phyloP scores from a whole-genome alignment of 2,113 vertebrate genomes.

The Nannobrachium achirus region DNA sequence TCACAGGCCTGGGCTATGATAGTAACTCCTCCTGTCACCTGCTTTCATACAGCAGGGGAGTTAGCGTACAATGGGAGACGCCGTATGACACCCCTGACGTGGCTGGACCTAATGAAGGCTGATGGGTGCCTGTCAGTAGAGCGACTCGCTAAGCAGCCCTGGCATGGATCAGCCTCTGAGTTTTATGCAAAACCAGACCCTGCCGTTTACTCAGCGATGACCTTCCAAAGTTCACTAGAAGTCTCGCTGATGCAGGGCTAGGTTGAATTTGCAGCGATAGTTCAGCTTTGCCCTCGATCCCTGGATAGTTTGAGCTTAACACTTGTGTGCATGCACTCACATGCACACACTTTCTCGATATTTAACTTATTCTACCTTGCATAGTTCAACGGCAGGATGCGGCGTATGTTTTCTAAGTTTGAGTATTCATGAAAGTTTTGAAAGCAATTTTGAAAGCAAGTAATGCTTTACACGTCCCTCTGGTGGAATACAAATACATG shows the following conservation, averaged over 20 bases:
- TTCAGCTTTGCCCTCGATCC: constrained; percentile 34
- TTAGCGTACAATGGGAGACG: constrained; percentile 83
- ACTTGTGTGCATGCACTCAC: background rate
- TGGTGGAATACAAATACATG: constrained; percentile 68
- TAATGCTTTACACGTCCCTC: constrained; percentile 53
- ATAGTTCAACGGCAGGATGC: constrained; percentile 63
- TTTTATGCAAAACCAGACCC: constrained; percentile 88
- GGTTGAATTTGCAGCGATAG: constrained; percentile 61
- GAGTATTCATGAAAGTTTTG: constrained; percentile 58
- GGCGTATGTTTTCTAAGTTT: constrained; percentile 46
- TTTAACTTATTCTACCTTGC: constrained; percentile 47
- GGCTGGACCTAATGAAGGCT: constrained; percentile 84
- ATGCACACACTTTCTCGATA: constrained; percentile 18
- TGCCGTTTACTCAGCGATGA: constrained; percentile 82
- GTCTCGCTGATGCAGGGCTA: constrained; percentile 47
- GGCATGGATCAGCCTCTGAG: constrained; percentile 86
- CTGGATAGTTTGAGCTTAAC: constrained; percentile 43
- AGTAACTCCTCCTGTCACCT: constrained; percentile 89
- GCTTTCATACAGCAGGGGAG: constrained; percentile 77
- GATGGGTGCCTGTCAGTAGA: constrained; percentile 85
- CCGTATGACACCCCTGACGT: constrained; percentile 87
- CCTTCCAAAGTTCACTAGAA: constrained; percentile 80
- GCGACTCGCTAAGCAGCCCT: constrained; percentile 83
- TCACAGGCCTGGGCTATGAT: constrained; percentile 79
- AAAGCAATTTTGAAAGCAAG: constrained; percentile 34